Evolutionary conservation across 2,797 vertebrate species (phyloP).

Genomic region (Strix occidentalis): DNA sequence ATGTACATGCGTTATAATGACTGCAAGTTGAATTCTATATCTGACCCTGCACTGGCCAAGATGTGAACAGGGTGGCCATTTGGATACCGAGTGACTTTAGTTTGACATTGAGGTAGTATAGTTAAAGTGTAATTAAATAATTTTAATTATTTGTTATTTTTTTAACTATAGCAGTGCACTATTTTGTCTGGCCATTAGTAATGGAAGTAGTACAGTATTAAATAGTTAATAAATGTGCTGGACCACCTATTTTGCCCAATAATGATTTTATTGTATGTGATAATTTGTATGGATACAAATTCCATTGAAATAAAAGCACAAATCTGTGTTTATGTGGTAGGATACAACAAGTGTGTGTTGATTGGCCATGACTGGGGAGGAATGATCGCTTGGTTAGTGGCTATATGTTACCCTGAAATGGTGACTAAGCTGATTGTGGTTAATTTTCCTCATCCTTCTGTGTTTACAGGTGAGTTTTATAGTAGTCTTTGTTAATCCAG

Average conservation of each 20-base stretch:
- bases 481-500: background rate
- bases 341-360: slow-evolving; percentile 95
- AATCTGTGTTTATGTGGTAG: slow-evolving; percentile 74
- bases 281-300: background rate
- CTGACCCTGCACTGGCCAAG: background rate
- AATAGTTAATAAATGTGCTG: background rate
- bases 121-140: background rate
- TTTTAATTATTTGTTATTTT: background rate
- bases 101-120: background rate
- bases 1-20: rapidly evolving
- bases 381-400: slow-evolving; percentile 94
- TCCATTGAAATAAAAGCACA: slow-evolving; percentile 21
- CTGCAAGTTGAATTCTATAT: background rate
- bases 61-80: background rate
- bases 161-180: background rate
- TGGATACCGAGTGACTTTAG: background rate
- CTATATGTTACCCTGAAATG: slow-evolving; percentile 97
- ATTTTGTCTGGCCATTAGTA: background rate
- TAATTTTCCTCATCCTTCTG: slow-evolving; percentile 95
- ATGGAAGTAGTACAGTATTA: background rate
- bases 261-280: background rate
- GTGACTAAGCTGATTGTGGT: slow-evolving; percentile 95
- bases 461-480: slow-evolving; percentile 87
- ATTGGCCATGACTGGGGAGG: slow-evolving; percentile 98
- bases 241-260: background rate